Conservation (phyloP, 2,113 vertebrate species). For the Porphyrio hochstetteri region DNA sequence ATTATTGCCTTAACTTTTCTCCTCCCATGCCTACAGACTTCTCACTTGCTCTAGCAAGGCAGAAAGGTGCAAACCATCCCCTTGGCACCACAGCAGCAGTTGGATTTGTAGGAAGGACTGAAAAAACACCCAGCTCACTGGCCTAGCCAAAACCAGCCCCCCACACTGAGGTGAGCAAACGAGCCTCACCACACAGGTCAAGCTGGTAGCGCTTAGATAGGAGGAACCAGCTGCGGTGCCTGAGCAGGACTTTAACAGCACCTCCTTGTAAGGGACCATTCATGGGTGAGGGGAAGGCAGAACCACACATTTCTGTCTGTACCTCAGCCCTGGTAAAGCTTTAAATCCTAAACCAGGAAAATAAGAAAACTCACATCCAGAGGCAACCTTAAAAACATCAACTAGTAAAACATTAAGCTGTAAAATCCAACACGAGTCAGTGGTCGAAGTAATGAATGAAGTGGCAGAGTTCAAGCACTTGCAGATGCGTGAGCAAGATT, state of each 20-base stretch:
- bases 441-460: not conserved
- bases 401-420: not conserved
- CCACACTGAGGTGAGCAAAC: fast-evolving
- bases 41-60: not conserved
- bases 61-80: not conserved
- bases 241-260: not conserved
- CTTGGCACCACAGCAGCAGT: not conserved
- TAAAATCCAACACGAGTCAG: slow-evolving; percentile 33
- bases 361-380: not conserved
- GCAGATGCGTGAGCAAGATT: not conserved
- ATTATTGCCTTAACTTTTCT: not conserved
- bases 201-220: not conserved
- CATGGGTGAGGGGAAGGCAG: not conserved
- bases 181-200: not conserved
- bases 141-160: not conserved
- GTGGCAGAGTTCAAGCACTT: slow-evolving; percentile 1
- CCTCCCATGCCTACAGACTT: not conserved
- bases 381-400: not conserved
- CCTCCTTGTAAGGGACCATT: not conserved
- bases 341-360: not conserved
- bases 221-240: not conserved
- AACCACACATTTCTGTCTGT: not conserved
- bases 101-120: not conserved
- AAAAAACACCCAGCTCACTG: not conserved
- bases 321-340: not conserved